phyloP scores from a whole-genome alignment of 2,888 invertebrate genomes.

The Halictus quadricinctus region DNA sequence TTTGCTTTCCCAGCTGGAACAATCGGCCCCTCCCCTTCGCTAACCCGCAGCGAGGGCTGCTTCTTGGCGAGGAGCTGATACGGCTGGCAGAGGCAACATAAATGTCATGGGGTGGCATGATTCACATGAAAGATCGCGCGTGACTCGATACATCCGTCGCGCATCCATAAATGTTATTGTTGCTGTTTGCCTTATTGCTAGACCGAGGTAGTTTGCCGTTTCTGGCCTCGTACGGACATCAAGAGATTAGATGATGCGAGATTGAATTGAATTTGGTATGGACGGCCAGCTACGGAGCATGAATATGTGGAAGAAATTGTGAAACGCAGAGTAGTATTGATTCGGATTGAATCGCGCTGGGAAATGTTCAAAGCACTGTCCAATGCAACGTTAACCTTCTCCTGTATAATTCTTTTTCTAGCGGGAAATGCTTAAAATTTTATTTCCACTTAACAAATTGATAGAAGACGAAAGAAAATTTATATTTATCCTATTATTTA shows the following conservation, averaged over 20 bases:
- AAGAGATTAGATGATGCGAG: conserved; percentile 4
- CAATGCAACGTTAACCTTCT: too few species aligned
- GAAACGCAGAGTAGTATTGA: neutral
- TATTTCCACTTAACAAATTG: too few species aligned
- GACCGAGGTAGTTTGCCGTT: neutral
- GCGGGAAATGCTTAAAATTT: too few species aligned
- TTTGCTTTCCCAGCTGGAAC: conserved; percentile 66
- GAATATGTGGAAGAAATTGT: neutral
- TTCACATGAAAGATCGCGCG: conserved; percentile 66
- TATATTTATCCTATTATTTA: too few species aligned
- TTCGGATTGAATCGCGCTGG: too few species aligned
- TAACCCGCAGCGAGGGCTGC: conserved; percentile 7
- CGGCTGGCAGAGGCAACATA: conserved; percentile 51
- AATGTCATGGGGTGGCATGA: conserved; percentile 60
- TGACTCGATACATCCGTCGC: conserved; percentile 53
- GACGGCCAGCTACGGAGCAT: neutral
- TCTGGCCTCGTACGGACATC: neutral
- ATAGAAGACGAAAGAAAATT: too few species aligned
- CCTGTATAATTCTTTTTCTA: too few species aligned
- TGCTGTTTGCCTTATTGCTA: conserved; percentile 54
- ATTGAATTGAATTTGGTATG: neutral
- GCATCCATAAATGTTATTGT: conserved; percentile 54
- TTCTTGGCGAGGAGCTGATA: conserved; percentile 56
- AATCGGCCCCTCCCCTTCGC: conserved; percentile 35
- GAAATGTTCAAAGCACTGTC: too few species aligned